These are phyloP conservation scores for Empidonax traillii DNA, from an alignment of 2,113 vertebrate species.

Conservation along the genomic window DNA sequence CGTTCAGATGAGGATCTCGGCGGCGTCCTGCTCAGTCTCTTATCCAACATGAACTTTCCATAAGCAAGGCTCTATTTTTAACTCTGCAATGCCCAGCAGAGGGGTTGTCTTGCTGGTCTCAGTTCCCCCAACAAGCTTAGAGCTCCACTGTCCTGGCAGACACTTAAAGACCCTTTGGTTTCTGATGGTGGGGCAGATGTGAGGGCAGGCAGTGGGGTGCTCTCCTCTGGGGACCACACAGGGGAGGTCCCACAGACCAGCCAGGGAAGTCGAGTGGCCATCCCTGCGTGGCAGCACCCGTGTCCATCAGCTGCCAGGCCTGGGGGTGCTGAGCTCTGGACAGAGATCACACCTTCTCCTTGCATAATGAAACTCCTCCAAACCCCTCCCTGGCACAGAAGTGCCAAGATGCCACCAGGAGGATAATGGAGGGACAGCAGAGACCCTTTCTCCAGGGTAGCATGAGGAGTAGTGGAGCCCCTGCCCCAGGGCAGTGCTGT, in stretches of 20 bases:
- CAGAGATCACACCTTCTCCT: background rate
- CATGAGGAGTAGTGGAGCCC: accelerated
- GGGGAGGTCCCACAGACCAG: background rate
- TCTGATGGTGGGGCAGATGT: background rate
- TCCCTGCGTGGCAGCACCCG: background rate
- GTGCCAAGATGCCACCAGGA: background rate
- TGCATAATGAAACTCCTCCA: accelerated
- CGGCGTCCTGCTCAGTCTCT: conserved; percentile 21
- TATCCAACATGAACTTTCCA: conserved; percentile 67
- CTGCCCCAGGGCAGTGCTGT: accelerated
- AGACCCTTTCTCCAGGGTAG: background rate
- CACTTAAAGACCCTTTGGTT: background rate
- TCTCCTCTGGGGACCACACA: background rate
- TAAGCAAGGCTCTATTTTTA: conserved; percentile 71
- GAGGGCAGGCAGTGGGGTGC: background rate
- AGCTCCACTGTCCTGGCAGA: background rate
- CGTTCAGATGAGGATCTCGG: conserved; percentile 20
- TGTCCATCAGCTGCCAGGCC: background rate
- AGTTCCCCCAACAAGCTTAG: accelerated
- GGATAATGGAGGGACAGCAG: background rate
- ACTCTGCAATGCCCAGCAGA: conserved; percentile 26
- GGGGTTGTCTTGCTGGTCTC: background rate
- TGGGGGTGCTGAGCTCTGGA: background rate
- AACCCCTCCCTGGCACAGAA: background rate
- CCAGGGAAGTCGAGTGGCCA: accelerated